Evolutionary conservation across 2,888 invertebrate genomes (phyloP), one percentile per base, ranked within the genome.

Genomic region (Nemoura dubitans): DNA sequence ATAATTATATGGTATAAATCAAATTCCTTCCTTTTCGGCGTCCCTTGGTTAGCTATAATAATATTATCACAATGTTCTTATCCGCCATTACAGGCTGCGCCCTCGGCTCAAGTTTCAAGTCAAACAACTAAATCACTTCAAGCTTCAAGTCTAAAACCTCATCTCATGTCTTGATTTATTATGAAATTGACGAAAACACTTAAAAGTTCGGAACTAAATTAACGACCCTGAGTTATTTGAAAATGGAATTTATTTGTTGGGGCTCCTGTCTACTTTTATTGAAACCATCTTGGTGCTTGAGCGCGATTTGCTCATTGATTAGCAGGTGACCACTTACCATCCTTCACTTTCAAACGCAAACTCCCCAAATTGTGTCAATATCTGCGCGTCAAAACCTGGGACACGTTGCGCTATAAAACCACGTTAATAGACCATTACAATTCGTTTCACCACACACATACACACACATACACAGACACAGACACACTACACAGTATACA

Each of bases 121-220:
- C 59, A 59, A 59, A 59, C 59, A 59, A 59, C 59, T 59, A 59
- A 59, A 59, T 59, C 59, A 59, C 59, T 59, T 59, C 59, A 59
- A 59, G 59, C 59, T 59, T 59, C 59, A 59, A 59, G 59, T 59
- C 59, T 59, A 59, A 16, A 59, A 21, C 59, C 59, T 14, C 59
- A 59, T 59, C 59, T 14, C 59, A 59, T 59, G 36, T 59, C 59
- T 59, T 59, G 59, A 59, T 59, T 59, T 59, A 59, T 59, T 10
- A 21, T 1, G 21, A 59, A 59, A 59, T 59, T 59, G 59, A 7
- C 59, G 59, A 59, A 59, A 59, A 59, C 59, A 59, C 59, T 59
- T 59, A 59, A 59, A 59, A 59, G 59, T 21, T 59, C 59, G 2
- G 21, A 59, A 21, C 16, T 59, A 3, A 16, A 21, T 10, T 59